Base-by-base conservation (phyloP, 64 coral and sea anemone genomes). In the Stichodactyla mertensii region DNA sequence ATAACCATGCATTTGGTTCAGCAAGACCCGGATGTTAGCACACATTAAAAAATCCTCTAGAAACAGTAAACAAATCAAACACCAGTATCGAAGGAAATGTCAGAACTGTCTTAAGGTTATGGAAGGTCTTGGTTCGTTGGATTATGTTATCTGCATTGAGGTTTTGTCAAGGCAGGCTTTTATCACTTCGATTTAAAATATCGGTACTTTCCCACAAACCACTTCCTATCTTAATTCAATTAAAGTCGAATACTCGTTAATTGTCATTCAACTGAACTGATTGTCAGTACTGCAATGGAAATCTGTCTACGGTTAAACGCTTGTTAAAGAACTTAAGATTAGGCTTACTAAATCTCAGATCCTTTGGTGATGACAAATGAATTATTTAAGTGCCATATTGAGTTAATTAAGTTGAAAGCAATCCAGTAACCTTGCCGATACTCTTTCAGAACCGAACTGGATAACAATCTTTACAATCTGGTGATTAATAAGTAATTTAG, bases 331-430 rank as follows among this genome's bases (percentile, higher is more conserved):
- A 74, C 69, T 74, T 74, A 74, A 23, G 69, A 23, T 36, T 74
- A 74, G 69, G 24, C 69, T 45, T 31, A 74, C 69, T 23, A 74
- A 74, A 74, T 74, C 69, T 74, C 6, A 27, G 69, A 74, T 74
- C 69, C 24, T 31, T 36, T 74, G 4, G 69, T 13, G 69, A 74
- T 74, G 69, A 74, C 69, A 74, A 26, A 74, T 74, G 69, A 74
- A 74, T 74, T 12, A 31, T 27, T 74, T 74, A 74, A 74, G 69
- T 74, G 10, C 23, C 69, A 74, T 74, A 74, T 74, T 74, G 69
- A 74, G 69, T 74, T 74, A 9, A 74, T 74, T 74, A 74, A 7
- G n/a, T 24, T 74, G n/a, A 31, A 74, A 74, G 69, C 24, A 31
- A 74, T 74, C 69, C 10, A 71, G 24, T 71, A 71, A 28, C 69